phyloP scores from a whole-genome alignment of 2,113 vertebrate species.

The Cyprinodon variegatus region DNA sequence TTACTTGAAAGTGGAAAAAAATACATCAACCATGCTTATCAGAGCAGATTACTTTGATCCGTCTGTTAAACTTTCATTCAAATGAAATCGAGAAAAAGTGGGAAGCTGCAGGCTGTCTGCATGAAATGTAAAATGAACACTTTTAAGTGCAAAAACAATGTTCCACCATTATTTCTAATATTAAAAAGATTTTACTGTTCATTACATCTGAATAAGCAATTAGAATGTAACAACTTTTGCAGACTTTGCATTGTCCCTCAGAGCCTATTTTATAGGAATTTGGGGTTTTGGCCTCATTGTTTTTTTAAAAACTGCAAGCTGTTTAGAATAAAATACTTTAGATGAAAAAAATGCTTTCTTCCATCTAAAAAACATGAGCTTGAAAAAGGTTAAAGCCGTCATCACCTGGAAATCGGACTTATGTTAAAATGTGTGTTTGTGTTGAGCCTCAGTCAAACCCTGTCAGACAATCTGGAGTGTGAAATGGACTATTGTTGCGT shows the following conservation, averaged over 20 bases:
- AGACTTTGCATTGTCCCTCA: not conserved
- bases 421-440: too few species aligned
- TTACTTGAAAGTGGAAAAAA: slow-evolving; percentile 10
- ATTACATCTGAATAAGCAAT: not conserved
- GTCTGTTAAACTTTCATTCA: not conserved
- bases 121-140: not conserved
- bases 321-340: not conserved
- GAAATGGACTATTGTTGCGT: too few species aligned
- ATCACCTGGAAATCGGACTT: too few species aligned
- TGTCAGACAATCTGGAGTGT: too few species aligned
- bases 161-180: not conserved
- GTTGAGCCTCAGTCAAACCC: too few species aligned
- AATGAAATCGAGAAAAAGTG: not conserved
- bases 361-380: too few species aligned
- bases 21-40: not conserved
- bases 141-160: not conserved
- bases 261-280: not conserved
- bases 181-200: not conserved
- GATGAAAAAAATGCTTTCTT: not conserved
- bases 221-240: too few species aligned
- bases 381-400: too few species aligned
- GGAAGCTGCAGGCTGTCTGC: not conserved
- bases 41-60: not conserved
- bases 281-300: not conserved
- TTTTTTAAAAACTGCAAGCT: not conserved